Conservation (phyloP, 2,888 invertebrate genomes). For the Agrotis segetum region DNA sequence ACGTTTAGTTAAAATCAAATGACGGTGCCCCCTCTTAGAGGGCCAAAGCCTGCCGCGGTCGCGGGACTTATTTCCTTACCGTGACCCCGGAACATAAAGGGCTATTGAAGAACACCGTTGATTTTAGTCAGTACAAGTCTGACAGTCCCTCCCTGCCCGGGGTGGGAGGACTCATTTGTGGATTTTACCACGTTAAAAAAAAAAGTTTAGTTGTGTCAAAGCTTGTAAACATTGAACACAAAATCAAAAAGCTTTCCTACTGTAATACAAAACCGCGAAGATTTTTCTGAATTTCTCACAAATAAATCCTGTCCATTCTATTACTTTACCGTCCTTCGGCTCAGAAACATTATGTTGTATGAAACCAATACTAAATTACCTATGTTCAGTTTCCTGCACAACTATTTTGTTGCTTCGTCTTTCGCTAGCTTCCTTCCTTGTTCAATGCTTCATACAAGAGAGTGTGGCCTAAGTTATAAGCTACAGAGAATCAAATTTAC, state of each 20-base stretch:
- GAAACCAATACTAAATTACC: slow-evolving; percentile 68
- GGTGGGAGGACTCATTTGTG: too few species aligned
- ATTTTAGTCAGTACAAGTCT: too few species aligned
- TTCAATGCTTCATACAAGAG: slow-evolving; percentile 39
- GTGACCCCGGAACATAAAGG: too few species aligned
- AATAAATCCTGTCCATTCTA: slow-evolving; percentile 10
- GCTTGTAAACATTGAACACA: not conserved
- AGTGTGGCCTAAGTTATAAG: slow-evolving; percentile 44
- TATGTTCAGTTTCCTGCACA: slow-evolving; percentile 59
- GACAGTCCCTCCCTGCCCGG: too few species aligned
- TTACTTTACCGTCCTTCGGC: not conserved
- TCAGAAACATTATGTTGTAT: slow-evolving; percentile 42
- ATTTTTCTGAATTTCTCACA: not conserved
- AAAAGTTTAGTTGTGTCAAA: too few species aligned
- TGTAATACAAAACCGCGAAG: not conserved
- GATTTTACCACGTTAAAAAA: too few species aligned
- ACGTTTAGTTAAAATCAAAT: too few species aligned
- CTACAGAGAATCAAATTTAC: not conserved
- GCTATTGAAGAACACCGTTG: too few species aligned
- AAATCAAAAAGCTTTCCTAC: not conserved
- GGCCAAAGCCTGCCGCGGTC: too few species aligned
- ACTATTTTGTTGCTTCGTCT: slow-evolving; percentile 68
- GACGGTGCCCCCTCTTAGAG: too few species aligned
- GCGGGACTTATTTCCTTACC: too few species aligned
- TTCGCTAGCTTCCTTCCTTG: slow-evolving; percentile 72